These are phyloP conservation scores for Rhabditophanes sp. DNA, from an alignment of 2,888 invertebrate genomes.

Conservation along the genomic window DNA sequence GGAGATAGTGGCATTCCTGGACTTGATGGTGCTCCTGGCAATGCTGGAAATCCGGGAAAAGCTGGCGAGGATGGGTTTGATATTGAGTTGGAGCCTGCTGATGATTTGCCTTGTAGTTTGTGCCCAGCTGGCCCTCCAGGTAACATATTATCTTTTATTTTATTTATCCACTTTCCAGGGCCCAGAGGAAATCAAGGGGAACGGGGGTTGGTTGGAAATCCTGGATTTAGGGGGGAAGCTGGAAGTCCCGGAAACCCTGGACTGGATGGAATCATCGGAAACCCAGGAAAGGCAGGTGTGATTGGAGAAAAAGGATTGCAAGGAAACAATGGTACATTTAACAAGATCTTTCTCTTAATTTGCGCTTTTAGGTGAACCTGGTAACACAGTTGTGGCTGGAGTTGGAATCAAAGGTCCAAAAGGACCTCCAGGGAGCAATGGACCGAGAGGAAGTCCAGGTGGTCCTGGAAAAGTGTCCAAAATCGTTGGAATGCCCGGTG, in stretches of 20 bases:
- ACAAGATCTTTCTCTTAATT: background rate
- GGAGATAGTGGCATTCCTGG: conserved; percentile 1
- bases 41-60: conserved; percentile 1
- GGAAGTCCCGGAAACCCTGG: conserved; percentile 9
- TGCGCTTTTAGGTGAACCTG: background rate
- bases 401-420: conserved; percentile 5
- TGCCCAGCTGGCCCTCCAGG: conserved; percentile 9
- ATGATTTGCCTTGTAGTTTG: conserved; percentile 7
- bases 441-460: conserved; percentile 4
- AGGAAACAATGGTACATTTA: background rate
- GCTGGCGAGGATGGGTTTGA: conserved; percentile 6
- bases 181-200: conserved; percentile 8
- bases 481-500: conserved; percentile 12
- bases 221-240: conserved; percentile 4
- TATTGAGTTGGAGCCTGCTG: conserved; percentile 3
- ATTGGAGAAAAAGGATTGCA: background rate
- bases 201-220: conserved; percentile 5
- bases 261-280: conserved; percentile 6
- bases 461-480: conserved; percentile 6
- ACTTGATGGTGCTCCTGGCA: conserved; percentile 2
- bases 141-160: no score
- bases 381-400: conserved; percentile 8
- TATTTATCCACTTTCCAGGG: background rate
- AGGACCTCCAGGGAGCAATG: background rate
- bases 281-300: conserved; percentile 5